A percentile compares a stretch with the other conserved stretches of the same genome.
phyloP scores from a whole-genome alignment of 2,888 invertebrate species.

The Synanthedon formicaeformis region DNA sequence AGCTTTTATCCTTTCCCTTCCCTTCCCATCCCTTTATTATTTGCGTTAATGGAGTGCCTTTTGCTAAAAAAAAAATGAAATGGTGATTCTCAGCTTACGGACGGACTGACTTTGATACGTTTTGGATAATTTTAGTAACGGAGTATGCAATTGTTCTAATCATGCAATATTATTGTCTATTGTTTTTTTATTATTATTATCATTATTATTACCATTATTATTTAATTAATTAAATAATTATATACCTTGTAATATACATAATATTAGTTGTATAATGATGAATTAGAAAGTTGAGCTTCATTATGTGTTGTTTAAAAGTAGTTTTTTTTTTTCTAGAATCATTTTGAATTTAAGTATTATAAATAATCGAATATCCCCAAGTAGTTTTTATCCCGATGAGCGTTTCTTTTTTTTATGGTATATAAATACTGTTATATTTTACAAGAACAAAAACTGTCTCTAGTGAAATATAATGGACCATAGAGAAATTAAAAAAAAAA shows the following conservation, averaged over 20 bases:
- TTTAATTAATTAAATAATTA: slow-evolving; percentile 3
- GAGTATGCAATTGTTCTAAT: slow-evolving; percentile 18
- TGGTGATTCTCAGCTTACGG: slow-evolving; percentile 39
- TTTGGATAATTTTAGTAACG: slow-evolving; percentile 47
- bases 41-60: slow-evolving; percentile 56
- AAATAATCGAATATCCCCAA: too few relatives aligned
- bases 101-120: slow-evolving; percentile 51
- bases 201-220: too few relatives aligned
- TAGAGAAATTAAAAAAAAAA: too few relatives aligned
- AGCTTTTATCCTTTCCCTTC: slow-evolving; percentile 7
- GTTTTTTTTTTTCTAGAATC: too few relatives aligned
- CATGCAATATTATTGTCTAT: slow-evolving; percentile 35
- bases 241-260: slow-evolving; percentile 7
- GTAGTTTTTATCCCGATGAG: too few relatives aligned
- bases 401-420: too few relatives aligned
- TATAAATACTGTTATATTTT: too few relatives aligned
- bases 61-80: slow-evolving; percentile 20
- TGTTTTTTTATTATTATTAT: slow-evolving; percentile 6
- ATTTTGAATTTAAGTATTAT: too few relatives aligned
- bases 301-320: slow-evolving; percentile 29
- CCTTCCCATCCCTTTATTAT: slow-evolving; percentile 12
- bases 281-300: slow-evolving; percentile 35
- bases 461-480: too few relatives aligned
- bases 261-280: slow-evolving; percentile 17
- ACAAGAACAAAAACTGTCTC: too few relatives aligned